phyloP scores from a whole-genome alignment of 2,888 invertebrate species.

The Drosophila villosipedis region DNA sequence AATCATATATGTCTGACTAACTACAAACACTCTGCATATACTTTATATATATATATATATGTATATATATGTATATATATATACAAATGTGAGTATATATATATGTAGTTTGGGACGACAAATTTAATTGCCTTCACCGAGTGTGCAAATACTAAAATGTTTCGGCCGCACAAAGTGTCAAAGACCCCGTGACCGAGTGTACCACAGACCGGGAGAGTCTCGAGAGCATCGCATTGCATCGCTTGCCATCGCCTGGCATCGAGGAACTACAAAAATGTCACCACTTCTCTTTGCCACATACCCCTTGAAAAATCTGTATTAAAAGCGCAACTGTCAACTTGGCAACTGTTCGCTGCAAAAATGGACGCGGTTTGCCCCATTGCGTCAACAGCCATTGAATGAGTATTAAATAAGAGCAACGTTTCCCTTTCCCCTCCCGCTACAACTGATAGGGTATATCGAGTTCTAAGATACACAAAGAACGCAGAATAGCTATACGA shows the following conservation, averaged over 20 bases:
- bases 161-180: conserved; percentile 69
- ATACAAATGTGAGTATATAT: not conserved
- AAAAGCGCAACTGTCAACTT: conserved; percentile 67
- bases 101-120: conserved; percentile 42
- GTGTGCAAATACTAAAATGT: conserved; percentile 15
- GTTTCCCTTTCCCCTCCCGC: not conserved
- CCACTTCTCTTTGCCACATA: conserved; percentile 3
- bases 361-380: conserved; percentile 50
- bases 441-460: conserved; percentile 40
- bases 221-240: conserved; percentile 15
- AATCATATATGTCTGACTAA: conserved; percentile 39
- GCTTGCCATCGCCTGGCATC: conserved; percentile 1
- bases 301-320: conserved; percentile 32
- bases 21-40: not conserved
- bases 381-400: conserved; percentile 53
- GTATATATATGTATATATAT: not conserved
- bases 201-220: conserved; percentile 50
- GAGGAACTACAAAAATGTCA: conserved; percentile 45
- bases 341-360: conserved; percentile 57
- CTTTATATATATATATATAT: not conserved
- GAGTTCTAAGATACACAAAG: not conserved
- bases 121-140: conserved; percentile 64
- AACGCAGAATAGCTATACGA: not conserved
- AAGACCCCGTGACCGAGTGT: conserved; percentile 84
- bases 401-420: conserved; percentile 28